Base-by-base conservation (phyloP, 23 tunicate species). In the Aplidium turbinatum region DNA sequence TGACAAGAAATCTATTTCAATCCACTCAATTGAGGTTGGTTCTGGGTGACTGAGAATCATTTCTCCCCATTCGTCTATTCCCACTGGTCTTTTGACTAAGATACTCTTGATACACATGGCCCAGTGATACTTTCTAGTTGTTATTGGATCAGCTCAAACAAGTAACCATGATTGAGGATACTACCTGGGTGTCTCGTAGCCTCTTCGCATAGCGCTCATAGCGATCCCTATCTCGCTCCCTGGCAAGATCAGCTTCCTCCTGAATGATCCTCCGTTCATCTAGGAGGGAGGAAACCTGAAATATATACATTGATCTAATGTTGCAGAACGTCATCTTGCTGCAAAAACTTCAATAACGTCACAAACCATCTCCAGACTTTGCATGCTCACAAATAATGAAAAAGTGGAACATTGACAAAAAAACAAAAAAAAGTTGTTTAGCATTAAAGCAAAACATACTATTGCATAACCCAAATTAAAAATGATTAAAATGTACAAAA, bases 251-350 rank as follows among this genome's bases (percentile, higher is more conserved):
- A 1, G 72, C 70, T 70, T 92, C 98, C 33, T 92, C 98, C 30
- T 75, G 82, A 35, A 85, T 22, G 28, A 92, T 85, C 31, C 90
- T 77, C 20, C 98, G 68, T 33, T 92, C 98, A 16, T 92, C 98
- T 36, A 92, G 27, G 66, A 92, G 55, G 3, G 97, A 52, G 31
- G 72, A 56, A 2, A 80, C 85, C 85, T 80, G 52, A 35, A 35
- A 33, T 9, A 42, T 11, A 42, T 42, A n/a, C n/a, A n/a, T n/a
- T 56, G 63, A 16, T 56, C 63, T 56, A 21, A 16, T 56, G 20
- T 13, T 16, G 20, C 63, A 68, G 46, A 25, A 29, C 6, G 9
- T 13, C 9, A 29, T 29, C 27, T 25, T 63, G 22, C 47, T 9
- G 11, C 50, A 7, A 25, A 63, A 63, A 6, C 27, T 13, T 7